These are phyloP conservation scores for Dicaeum eximium DNA, from an alignment of 2,113 vertebrate species.

Conservation along the genomic window DNA sequence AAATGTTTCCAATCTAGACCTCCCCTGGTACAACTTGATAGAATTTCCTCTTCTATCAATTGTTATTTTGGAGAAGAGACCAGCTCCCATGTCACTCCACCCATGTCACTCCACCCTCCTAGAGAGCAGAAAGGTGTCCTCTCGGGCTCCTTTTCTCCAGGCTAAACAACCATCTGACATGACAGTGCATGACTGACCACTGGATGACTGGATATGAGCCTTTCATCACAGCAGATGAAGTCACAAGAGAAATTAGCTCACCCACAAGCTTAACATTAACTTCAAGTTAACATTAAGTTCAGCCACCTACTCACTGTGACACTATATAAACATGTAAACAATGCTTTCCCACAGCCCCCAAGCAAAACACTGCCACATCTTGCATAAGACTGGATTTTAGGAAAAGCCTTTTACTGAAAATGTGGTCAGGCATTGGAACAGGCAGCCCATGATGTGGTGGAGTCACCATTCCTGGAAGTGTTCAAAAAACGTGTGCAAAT, in stretches of 20 bases:
- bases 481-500: rapidly evolving
- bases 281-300: neutral
- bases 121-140: neutral
- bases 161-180: neutral
- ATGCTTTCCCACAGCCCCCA: neutral
- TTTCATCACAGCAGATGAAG: neutral
- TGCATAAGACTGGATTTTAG: neutral
- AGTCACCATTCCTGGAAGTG: neutral
- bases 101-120: neutral
- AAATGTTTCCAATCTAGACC: neutral
- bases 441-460: neutral
- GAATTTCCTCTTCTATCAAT: neutral
- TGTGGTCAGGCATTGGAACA: neutral
- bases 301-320: neutral
- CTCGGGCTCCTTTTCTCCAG: neutral
- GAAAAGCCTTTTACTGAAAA: neutral
- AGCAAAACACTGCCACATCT: neutral
- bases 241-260: neutral
- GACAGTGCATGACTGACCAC: neutral
- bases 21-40: neutral
- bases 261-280: neutral
- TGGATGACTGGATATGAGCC: neutral
- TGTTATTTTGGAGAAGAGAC: neutral
- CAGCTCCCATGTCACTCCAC: neutral
- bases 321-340: neutral